Conservation (phyloP, 2,888 invertebrate genomes). For the Noctua janthe region DNA sequence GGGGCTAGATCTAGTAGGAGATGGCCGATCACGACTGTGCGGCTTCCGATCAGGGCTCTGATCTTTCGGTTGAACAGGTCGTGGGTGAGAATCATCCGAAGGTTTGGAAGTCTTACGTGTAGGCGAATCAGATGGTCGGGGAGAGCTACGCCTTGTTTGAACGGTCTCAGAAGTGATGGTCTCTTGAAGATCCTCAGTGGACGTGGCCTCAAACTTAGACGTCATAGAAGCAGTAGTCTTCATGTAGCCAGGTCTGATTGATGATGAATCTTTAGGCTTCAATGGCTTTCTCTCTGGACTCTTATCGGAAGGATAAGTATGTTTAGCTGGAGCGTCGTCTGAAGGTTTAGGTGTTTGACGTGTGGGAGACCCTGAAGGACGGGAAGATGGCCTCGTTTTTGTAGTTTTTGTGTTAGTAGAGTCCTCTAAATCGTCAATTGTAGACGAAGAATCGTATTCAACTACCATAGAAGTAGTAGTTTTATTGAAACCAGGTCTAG, state of each 20-base stretch:
- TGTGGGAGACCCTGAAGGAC: conserved; percentile 38
- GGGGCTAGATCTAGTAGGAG: conserved; percentile 34
- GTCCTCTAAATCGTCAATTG: conserved; percentile 50
- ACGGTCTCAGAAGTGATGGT: conserved; percentile 15
- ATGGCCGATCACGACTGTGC: conserved; percentile 3
- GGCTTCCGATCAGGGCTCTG: conserved; percentile 32
- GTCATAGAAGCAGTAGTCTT: conserved; percentile 55
- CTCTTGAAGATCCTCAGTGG: conserved; percentile 47
- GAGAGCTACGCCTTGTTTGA: conserved; percentile 32
- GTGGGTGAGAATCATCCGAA: conserved; percentile 19
- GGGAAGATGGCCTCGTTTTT: conserved; percentile 8
- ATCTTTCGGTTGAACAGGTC: conserved; percentile 2
- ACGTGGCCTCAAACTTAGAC: conserved; percentile 46
- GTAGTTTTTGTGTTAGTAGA: conserved; percentile 10
- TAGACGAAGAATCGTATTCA: conserved; percentile 55
- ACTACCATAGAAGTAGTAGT: conserved; percentile 58
- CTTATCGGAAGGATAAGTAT: conserved; percentile 21
- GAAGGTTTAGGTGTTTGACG: not conserved
- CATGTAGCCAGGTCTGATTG: conserved; percentile 37
- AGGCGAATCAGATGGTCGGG: conserved; percentile 36
- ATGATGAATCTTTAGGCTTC: conserved; percentile 42
- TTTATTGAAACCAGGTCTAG: conserved; percentile 56
- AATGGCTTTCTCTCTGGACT: conserved; percentile 33
- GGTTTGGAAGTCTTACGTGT: conserved; percentile 42
- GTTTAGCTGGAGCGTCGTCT: conserved; percentile 2